Conservation (phyloP, 2,888 invertebrate genomes). For the Alitta virens region DNA sequence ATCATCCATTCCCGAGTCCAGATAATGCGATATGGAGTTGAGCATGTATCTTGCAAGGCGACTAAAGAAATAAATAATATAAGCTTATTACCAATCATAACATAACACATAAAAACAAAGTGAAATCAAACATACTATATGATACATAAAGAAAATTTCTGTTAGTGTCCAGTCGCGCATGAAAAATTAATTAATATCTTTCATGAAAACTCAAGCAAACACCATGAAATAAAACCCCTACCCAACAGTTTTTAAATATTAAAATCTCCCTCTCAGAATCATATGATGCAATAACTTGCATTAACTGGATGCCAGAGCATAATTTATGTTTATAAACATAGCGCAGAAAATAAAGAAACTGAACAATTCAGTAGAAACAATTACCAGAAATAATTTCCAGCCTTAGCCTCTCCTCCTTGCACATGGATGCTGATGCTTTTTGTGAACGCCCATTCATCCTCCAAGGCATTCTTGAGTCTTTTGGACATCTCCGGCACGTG, state of each 20-base stretch:
- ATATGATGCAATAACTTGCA: too few relatives aligned
- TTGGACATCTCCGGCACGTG: constrained; percentile 49
- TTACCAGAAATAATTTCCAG: constrained; percentile 73
- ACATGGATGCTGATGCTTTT: constrained; percentile 75
- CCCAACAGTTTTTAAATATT: too few relatives aligned
- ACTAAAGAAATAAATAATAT: constrained; percentile 47
- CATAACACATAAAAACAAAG: background rate
- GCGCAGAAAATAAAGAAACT: too few relatives aligned
- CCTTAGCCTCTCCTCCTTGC: constrained; percentile 71
- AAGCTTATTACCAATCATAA: too few relatives aligned
- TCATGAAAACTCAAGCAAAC: too few relatives aligned
- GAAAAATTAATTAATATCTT: too few relatives aligned
- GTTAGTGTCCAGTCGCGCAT: too few relatives aligned
- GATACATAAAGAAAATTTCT: background rate
- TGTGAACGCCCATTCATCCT: constrained; percentile 86
- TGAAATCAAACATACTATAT: background rate
- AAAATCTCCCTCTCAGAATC: too few relatives aligned
- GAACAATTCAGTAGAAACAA: too few relatives aligned
- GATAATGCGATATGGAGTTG: constrained; percentile 61
- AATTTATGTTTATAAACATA: too few relatives aligned
- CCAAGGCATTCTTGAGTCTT: constrained; percentile 69
- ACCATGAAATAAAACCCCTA: too few relatives aligned
- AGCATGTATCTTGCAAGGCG: constrained; percentile 62
- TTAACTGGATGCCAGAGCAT: too few relatives aligned
- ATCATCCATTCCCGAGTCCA: constrained; percentile 58